Percentiles rank a stretch among this genome's conserved stretches.
These are phyloP conservation scores for Champsocephalus gunnari DNA, from an alignment of 2,797 vertebrate species.

Conservation along the genomic window DNA sequence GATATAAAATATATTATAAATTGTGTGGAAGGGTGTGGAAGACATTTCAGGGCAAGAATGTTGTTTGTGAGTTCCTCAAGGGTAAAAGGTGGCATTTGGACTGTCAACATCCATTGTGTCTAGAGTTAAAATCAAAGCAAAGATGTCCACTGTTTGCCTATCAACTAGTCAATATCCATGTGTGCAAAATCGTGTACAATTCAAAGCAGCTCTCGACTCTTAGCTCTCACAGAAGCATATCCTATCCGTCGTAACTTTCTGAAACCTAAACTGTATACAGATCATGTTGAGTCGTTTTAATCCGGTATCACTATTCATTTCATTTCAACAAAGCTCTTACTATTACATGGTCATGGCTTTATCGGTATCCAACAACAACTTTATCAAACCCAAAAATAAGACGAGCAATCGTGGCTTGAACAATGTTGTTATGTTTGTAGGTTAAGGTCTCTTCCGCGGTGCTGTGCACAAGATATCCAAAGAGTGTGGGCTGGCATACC, in stretches of 20 bases:
- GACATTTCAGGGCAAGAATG: constrained; percentile 58
- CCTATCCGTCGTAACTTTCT: constrained; percentile 3
- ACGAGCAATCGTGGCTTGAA: constrained; percentile 43
- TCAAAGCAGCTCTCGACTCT: background rate
- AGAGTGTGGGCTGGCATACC: constrained; percentile 72
- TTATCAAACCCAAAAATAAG: constrained; percentile 54
- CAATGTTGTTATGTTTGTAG: constrained; percentile 69
- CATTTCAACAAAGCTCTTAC: constrained; percentile 36
- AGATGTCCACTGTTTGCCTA: constrained; percentile 13
- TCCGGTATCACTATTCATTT: constrained; percentile 8
- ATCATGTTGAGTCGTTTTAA: constrained; percentile 2
- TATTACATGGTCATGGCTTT: constrained; percentile 32
- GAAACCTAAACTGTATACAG: constrained; percentile 18
- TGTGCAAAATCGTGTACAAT: background rate
- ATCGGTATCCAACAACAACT: constrained; percentile 42
- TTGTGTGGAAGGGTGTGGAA: background rate
- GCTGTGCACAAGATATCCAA: constrained; percentile 67
- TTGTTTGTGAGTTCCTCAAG: constrained; percentile 63
- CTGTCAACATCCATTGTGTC: constrained; percentile 72
- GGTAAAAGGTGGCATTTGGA: constrained; percentile 40
- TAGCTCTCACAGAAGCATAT: constrained; percentile 7
- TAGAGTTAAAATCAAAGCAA: constrained; percentile 33
- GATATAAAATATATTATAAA: constrained; percentile 4
- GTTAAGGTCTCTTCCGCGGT: constrained; percentile 57
- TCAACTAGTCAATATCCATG: constrained; percentile 12